Conservation (phyloP, 2,113 vertebrate genomes). For the Pelmatolapia mariae region DNA sequence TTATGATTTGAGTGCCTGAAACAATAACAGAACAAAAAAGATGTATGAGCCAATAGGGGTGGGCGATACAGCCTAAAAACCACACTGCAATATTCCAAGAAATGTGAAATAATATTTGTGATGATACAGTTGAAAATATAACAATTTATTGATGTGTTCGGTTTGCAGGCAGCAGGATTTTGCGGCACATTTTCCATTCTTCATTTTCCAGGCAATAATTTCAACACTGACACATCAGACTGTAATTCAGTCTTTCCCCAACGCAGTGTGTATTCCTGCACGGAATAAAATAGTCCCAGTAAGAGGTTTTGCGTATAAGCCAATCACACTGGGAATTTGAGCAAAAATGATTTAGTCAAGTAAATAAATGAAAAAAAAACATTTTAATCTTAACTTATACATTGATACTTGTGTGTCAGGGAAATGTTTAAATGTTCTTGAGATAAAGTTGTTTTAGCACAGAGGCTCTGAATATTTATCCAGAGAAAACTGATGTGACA, state of each 20-base stretch:
- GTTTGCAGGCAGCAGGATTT: background rate
- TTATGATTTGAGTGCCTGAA: background rate
- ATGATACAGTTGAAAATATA: background rate
- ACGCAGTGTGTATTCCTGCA: background rate
- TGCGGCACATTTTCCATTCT: background rate
- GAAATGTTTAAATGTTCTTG: background rate
- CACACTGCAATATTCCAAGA: background rate
- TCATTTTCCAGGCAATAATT: background rate
- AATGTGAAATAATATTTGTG: background rate
- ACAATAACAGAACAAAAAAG: background rate
- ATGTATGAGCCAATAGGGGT: background rate
- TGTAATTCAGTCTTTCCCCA: background rate
- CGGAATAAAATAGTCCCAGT: background rate
- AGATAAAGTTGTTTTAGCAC: background rate
- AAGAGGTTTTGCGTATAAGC: background rate
- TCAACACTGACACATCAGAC: background rate
- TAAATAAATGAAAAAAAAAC: background rate
- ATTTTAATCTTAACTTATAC: background rate
- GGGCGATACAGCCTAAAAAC: background rate
- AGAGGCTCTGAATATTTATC: background rate
- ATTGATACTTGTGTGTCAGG: background rate
- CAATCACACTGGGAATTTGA: background rate
- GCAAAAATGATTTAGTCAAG: background rate
- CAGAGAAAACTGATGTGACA: background rate
- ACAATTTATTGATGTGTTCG: background rate